A percentile compares a stretch with the other conserved stretches of the same genome.
Evolutionary conservation across 2,113 vertebrate genomes (phyloP).

Genomic region (Eptatretus burgeri): DNA sequence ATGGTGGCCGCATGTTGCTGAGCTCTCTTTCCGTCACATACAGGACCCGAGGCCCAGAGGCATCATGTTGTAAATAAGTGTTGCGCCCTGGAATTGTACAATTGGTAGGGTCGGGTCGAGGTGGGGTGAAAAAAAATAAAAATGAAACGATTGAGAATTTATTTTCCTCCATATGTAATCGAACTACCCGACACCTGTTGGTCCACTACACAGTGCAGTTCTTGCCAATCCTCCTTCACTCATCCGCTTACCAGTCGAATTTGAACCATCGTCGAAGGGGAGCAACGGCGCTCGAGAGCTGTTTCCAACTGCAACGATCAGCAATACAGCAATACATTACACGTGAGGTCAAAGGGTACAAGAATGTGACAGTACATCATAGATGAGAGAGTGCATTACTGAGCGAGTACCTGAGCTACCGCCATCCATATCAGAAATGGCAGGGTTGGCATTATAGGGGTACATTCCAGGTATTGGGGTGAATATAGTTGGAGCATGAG

Average conservation of each 20-base stretch:
- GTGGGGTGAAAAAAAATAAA: neutral
- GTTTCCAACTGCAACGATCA: conserved; percentile 25
- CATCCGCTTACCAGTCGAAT: conserved; percentile 24
- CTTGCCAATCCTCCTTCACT: neutral
- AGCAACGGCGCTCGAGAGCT: conserved; percentile 43
- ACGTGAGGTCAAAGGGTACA: conserved; percentile 4
- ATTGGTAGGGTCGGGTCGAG: neutral
- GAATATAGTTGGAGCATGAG: conserved; percentile 25
- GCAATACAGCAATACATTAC: neutral
- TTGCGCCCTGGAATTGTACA: neutral
- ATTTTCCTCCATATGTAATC: neutral
- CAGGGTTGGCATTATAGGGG: conserved; percentile 21
- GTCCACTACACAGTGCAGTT: neutral
- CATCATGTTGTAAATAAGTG: too few relatives aligned
- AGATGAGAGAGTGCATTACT: neutral
- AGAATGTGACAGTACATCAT: neutral
- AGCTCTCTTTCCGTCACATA: neutral
- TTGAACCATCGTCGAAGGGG: conserved; percentile 23
- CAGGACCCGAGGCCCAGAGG: neutral
- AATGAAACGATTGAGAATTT: neutral
- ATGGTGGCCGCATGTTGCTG: too few relatives aligned
- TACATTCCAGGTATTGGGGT: conserved; percentile 32
- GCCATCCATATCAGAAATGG: conserved; percentile 26
- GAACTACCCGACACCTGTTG: too few relatives aligned
- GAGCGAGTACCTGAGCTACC: conserved; percentile 32